Conservation (phyloP, 2,888 invertebrate genomes). For the Dorcus parallelipipedus region DNA sequence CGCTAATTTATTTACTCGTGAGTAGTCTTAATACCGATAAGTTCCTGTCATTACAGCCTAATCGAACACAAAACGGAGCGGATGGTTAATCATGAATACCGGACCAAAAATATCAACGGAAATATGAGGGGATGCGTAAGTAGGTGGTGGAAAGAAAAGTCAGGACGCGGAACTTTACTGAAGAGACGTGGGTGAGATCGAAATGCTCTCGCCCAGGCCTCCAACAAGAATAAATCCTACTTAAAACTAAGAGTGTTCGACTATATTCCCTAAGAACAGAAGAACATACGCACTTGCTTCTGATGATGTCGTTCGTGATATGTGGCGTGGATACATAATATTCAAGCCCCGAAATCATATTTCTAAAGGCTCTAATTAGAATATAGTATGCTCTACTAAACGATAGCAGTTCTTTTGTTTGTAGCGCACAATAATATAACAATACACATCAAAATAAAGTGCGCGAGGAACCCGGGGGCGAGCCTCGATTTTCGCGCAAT, state of each 20-base stretch:
- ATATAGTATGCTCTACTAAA: constrained; percentile 18
- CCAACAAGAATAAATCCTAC: background rate
- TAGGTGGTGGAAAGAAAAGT: too few relatives aligned
- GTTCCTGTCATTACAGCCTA: too few relatives aligned
- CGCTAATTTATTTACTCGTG: background rate
- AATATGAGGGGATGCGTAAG: too few relatives aligned
- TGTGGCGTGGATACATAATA: constrained; percentile 25
- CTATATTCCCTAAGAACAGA: background rate
- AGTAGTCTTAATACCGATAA: too few relatives aligned
- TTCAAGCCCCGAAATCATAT: constrained; percentile 24
- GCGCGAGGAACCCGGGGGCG: too few relatives aligned
- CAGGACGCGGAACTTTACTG: too few relatives aligned
- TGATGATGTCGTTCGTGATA: constrained; percentile 15
- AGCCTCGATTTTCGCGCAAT: too few relatives aligned
- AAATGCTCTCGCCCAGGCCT: too few relatives aligned
- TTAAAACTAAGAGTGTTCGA: background rate
- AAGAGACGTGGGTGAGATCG: too few relatives aligned
- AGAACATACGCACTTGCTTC: background rate
- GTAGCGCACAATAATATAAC: constrained; percentile 22
- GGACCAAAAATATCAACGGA: too few relatives aligned
- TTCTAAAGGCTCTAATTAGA: constrained; percentile 20
- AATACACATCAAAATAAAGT: background rate
- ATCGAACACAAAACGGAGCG: too few relatives aligned
- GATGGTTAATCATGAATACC: too few relatives aligned
- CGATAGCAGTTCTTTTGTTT: constrained; percentile 21